Conservation (phyloP, 2,888 invertebrate genomes). For the Chydorus sphaericus region DNA sequence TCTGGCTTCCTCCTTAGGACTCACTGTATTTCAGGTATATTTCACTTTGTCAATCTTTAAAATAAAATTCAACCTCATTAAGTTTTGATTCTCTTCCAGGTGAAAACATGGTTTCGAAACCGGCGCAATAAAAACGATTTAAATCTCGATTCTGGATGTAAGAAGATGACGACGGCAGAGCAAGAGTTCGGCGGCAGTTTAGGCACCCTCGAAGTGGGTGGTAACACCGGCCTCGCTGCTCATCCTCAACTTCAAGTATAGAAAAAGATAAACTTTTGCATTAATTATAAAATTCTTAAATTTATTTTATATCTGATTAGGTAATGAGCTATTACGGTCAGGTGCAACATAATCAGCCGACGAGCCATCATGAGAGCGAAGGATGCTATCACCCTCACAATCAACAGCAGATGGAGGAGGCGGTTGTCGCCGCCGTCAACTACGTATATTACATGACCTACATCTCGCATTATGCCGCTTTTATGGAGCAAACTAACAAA, state of each 20-base stretch:
- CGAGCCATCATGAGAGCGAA: slow-evolving; percentile 48
- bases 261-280: too few relatives aligned
- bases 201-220: slow-evolving; percentile 1
- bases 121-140: too few relatives aligned
- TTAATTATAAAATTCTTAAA: too few relatives aligned
- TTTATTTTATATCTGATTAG: too few relatives aligned
- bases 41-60: neutral
- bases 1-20: slow-evolving; percentile 91
- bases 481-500: slow-evolving; percentile 43
- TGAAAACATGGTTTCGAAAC: slow-evolving; percentile 99
- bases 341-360: slow-evolving; percentile 21
- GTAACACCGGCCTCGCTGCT: neutral
- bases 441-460: slow-evolving; percentile 30
- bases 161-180: slow-evolving; percentile 98
- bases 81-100: too few relatives aligned
- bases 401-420: slow-evolving; percentile 26
- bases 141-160: slow-evolving; percentile 98
- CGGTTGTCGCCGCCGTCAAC: slow-evolving; percentile 26
- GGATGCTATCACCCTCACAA: neutral
- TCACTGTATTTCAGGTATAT: slow-evolving; percentile 96
- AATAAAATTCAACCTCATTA: neutral
- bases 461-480: slow-evolving; percentile 72
- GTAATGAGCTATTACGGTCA: slow-evolving; percentile 9
- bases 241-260: neutral
- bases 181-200: slow-evolving; percentile 45